A percentile compares a stretch with the other conserved stretches of the same genome.
phyloP scores from a whole-genome alignment of 2,113 vertebrate genomes.

The Tychaedon coryphoeus region DNA sequence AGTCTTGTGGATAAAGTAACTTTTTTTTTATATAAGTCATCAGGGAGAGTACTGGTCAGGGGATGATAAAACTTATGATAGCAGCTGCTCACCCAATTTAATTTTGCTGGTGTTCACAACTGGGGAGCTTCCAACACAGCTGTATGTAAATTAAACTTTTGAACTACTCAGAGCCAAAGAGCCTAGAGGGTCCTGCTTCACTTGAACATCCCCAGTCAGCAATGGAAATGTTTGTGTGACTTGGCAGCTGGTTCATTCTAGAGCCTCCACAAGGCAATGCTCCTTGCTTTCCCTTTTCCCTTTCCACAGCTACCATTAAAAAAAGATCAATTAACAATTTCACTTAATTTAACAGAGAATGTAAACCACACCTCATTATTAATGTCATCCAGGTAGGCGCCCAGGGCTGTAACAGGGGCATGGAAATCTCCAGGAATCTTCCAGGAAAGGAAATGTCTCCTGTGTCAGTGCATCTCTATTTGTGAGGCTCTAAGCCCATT shows the following conservation, averaged over 20 bases:
- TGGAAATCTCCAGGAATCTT: neutral
- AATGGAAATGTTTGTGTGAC: neutral
- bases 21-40: slow-evolving; percentile 14
- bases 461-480: neutral
- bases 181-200: neutral
- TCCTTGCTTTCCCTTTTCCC: neutral
- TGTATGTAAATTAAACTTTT: neutral
- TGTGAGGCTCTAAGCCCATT: neutral
- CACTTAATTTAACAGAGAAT: neutral
- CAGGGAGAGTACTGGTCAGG: neutral
- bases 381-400: neutral
- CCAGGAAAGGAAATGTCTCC: neutral
- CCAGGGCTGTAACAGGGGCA: neutral
- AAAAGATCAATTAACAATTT: neutral
- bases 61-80: neutral
- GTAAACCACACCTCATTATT: neutral
- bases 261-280: neutral
- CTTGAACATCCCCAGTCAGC: neutral
- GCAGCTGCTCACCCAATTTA: neutral
- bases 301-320: neutral
- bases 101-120: neutral
- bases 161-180: neutral
- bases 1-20: neutral
- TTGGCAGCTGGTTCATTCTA: neutral
- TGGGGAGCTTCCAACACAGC: neutral